Base-by-base conservation (phyloP, 2,113 vertebrate species). In the crab-eating macaque (Macaca fascicularis) region DNA sequence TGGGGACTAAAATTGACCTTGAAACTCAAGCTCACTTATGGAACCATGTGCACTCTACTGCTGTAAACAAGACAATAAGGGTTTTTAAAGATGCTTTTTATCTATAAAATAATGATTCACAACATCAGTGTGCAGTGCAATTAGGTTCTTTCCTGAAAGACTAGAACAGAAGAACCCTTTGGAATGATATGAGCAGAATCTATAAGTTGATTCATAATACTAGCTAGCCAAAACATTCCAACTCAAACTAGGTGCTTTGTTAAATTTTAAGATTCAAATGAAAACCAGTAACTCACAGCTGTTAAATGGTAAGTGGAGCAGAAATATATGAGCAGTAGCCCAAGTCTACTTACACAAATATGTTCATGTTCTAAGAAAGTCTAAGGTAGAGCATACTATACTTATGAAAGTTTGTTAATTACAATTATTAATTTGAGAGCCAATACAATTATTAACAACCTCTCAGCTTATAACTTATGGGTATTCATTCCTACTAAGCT, bases 101-200 rank as follows among this genome's bases (percentile, higher is more conserved):
- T 91, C 93, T 97, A 97, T 95, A 96, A 92, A 96, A 97, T 86
- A 90, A 96, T 94, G 43, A 97, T 69, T 93, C 78, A 93, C 95
- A 98, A 97, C 93, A 93, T 96, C 92, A 93, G 70, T 91, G 93
- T 88, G 97, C 97, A 98, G 97, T 97, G 97, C 97, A 98, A 98
- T 78, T 0, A 98, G 96, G 92, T 95, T 93, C 74, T 97, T 86
- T 98, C 95, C 97, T 96, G 95, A 97, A 98, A 98, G 89, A 97
- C 92, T 96, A 93, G 84, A 97, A 98, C 9, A 97, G 59, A 95
- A 97, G 87, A 98, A 97, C 59, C 90, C 4, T 57, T 76, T 95
- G 81, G 96, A 97, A 98, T 98, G 97, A 87, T 14, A 82, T 22
- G 16, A 96, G 35, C 9, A 48, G 87, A 97, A 97, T 57, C 25